These are phyloP conservation scores for Huso huso DNA, from an alignment of 2,797 vertebrate genomes.

Conservation along the genomic window DNA sequence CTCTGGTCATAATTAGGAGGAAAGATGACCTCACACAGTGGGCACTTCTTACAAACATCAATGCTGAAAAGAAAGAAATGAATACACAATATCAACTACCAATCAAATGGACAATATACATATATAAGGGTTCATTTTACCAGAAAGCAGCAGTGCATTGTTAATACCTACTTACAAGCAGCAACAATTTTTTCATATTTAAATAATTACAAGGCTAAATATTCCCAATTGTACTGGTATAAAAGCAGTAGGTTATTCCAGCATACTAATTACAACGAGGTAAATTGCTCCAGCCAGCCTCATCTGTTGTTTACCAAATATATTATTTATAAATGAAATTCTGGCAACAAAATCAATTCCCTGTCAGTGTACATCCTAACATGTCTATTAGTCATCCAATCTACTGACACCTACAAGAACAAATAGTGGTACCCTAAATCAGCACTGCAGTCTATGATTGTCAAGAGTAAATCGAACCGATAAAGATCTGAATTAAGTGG, in stretches of 20 bases:
- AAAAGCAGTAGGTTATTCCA: no score
- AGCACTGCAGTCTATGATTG: neutral
- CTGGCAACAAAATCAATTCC: no score
- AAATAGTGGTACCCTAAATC: neutral
- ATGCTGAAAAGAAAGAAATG: constrained; percentile 50
- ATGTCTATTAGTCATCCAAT: neutral
- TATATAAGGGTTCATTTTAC: neutral
- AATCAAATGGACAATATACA: neutral
- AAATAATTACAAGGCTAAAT: no score
- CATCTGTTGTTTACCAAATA: no score
- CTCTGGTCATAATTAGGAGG: constrained; percentile 95
- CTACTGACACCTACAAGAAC: neutral
- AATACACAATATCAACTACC: neutral
- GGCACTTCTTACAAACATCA: constrained; percentile 86
- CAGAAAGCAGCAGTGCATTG: constrained; percentile 33
- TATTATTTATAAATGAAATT: no score
- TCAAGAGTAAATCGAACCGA: neutral
- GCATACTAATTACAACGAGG: no score
- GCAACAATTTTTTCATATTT: neutral
- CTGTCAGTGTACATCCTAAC: neutral
- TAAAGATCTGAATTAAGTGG: neutral
- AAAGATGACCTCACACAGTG: constrained; percentile 90
- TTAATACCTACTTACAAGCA: constrained; percentile 40
- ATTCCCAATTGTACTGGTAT: no score
- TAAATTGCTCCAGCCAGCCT: no score